Conservation (phyloP, 2,113 vertebrate genomes). For the Otocyon megalotis region DNA sequence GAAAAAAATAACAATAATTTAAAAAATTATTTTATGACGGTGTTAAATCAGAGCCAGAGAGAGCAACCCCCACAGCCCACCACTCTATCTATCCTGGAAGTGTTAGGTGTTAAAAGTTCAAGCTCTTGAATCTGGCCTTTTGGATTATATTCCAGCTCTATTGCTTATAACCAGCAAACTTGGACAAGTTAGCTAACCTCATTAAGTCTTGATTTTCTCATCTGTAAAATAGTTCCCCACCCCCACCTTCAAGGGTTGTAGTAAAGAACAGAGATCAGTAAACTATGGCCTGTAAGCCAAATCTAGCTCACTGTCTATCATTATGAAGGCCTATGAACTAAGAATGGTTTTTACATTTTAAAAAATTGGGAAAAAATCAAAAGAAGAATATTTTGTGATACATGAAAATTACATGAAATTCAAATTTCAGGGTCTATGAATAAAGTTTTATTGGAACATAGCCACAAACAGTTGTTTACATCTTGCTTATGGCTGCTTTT, state of each 20-base stretch:
- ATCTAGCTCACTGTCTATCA: not conserved
- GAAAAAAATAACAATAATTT: not conserved
- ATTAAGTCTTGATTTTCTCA: not conserved
- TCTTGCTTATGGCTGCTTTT: not conserved
- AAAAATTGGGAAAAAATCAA: not conserved
- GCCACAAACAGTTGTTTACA: not conserved
- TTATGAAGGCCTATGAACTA: not conserved
- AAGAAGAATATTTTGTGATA: not conserved
- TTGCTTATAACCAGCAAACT: not conserved
- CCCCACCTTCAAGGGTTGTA: not conserved
- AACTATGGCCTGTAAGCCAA: not conserved
- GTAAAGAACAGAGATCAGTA: not conserved
- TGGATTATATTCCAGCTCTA: not conserved
- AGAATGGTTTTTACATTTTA: conserved; percentile 34
- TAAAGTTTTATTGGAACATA: not conserved
- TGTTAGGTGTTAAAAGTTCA: not conserved
- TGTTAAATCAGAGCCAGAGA: not conserved
- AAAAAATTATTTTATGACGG: not conserved
- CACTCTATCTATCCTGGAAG: not conserved
- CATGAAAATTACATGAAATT: not conserved
- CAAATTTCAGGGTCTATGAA: not conserved
- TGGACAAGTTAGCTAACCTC: not conserved
- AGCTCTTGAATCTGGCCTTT: not conserved
- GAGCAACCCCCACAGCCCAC: not conserved
- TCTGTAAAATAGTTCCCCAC: not conserved